Base-by-base conservation (phyloP, 1,140 invertebrate species). In the Procambarus virginalis region DNA sequence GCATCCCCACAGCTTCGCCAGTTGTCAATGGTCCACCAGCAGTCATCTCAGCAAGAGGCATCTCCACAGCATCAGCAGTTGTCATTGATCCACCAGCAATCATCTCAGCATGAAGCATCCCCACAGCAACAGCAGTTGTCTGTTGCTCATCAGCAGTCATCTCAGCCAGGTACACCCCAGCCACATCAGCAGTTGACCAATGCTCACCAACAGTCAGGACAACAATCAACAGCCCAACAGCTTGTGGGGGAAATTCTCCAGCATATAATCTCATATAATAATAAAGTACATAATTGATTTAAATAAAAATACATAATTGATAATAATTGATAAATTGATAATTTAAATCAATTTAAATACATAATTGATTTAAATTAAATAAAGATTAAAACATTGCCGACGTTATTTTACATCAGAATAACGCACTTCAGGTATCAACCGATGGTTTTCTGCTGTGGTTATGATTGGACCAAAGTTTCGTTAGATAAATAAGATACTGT, bases 101-200 rank as follows among this genome's bases (percentile, higher is more conserved):
- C 49, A 78, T 3, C 46, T 49, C 76, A 78, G 17, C 46, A 14
- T 49, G 76, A 20, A n/a, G 12, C 76, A 78, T 34, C 76, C 49
- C 76, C 48, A 14, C 83, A 73, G 48, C 83, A 78, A 20, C 83
- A 73, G 68, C 83, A 84, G 10, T 46, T 84, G 22, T 55, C 51
- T 34, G 83, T 84, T 22, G 48, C 70, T 84, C 83, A 84, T 22
- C 83, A 84, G 46, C 83, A 84, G 73, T 22, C 73, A n/a, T 46
- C 46, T 51, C 83, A 84, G 17, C 17, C n/a, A 84, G 83, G 70
- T 4, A 75, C 83, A 84, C 20, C 68, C 14, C 49, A 75, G n/a
- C 68, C 17, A 49, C 68, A 64, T n/a, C 83, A 84, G 68, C 83
- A 84, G 48, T 4, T 55, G 34, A 49, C 76, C 4, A 46, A 68